Evolutionary conservation across 1,140 invertebrate genomes (phyloP), one percentile per base, ranked within the genome.

Genomic region (Macrosteles quadrilineatus): DNA sequence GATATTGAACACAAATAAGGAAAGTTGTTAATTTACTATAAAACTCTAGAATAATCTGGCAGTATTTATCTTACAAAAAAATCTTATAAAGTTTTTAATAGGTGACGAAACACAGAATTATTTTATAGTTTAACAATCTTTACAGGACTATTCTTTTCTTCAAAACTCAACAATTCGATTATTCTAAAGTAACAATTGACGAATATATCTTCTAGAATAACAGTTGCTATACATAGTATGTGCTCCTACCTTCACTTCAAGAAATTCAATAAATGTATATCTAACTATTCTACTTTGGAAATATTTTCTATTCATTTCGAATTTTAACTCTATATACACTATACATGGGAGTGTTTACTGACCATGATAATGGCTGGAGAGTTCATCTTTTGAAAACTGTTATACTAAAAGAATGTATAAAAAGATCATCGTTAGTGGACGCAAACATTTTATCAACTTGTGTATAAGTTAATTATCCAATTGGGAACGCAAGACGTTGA

Each of bases 121-220:
- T 11, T 50, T 50, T 21, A 50, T 21, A 59, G 55, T 4, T 59
- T 59, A 59, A 59, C 55, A 59, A 59, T 59, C 55, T 59, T 27
- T 59, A 59, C 55, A 59, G 55, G 55, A 21, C 55, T 27, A 59
- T 29, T 29, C 55, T 59, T 59, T 59, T 59, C 55, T 27, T 59
- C 27, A 59, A 59, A 59, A 59, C 55, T 59, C 55, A 59, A 59
- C 55, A 59, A 59, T 29, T 59, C 55, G 55, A 59, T 59, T 59
- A 59, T 59, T 59, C 55, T 59, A 59, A 59, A 59, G 55, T 59
- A 59, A 59, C 55, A 59, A 59, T 59, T 59, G 55, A 59, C 55
- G 27, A 59, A 59, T 59, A 59, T 59, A 30, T 59, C 47, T 50
- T 50, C 47, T 50, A 50, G 47, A n/a, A 21, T 59, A 59, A 59